These are phyloP conservation scores for Todus mexicanus DNA, from an alignment of 2,797 vertebrate genomes.

Conservation along the genomic window DNA sequence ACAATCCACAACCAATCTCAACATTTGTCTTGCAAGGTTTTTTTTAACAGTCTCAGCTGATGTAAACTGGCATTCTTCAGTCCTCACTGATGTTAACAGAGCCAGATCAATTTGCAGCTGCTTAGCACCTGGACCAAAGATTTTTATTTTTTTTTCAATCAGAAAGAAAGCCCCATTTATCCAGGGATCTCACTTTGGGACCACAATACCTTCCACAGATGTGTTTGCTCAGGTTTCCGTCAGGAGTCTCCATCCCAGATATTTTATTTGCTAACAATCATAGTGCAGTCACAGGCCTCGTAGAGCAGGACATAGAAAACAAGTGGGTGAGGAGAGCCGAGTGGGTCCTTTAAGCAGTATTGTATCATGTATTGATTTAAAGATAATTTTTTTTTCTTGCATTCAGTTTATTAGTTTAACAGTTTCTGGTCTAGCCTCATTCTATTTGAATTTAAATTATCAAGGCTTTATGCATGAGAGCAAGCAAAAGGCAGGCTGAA, in stretches of 20 bases:
- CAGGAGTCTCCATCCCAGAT: not conserved
- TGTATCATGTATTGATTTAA: not conserved
- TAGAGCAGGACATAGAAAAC: not conserved
- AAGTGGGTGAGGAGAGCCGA: not conserved
- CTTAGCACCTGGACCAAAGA: constrained; percentile 29
- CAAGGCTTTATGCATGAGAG: not conserved
- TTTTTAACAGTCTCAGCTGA: not conserved
- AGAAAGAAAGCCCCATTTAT: not conserved
- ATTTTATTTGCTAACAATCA: constrained; percentile 23
- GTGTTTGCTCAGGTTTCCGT: constrained; percentile 14
- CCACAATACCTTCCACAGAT: constrained; percentile 23
- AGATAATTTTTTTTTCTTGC: not conserved
- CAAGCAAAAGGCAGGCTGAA: constrained; percentile 22
- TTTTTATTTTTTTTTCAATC: constrained; percentile 39
- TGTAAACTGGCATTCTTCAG: not conserved
- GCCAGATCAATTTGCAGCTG: constrained; percentile 33
- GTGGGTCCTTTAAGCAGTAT: not conserved
- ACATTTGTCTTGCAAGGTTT: not conserved
- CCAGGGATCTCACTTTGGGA: not conserved
- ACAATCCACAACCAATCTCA: not conserved
- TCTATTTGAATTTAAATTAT: constrained; percentile 39
- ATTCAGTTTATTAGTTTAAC: constrained; percentile 24
- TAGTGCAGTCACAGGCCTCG: not conserved
- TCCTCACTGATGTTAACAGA: not conserved
- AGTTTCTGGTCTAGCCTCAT: not conserved